Percentiles rank a stretch among this genome's conserved stretches.
Evolutionary conservation across 2,888 invertebrate species (phyloP).

Genomic region (Andrena minutula): DNA sequence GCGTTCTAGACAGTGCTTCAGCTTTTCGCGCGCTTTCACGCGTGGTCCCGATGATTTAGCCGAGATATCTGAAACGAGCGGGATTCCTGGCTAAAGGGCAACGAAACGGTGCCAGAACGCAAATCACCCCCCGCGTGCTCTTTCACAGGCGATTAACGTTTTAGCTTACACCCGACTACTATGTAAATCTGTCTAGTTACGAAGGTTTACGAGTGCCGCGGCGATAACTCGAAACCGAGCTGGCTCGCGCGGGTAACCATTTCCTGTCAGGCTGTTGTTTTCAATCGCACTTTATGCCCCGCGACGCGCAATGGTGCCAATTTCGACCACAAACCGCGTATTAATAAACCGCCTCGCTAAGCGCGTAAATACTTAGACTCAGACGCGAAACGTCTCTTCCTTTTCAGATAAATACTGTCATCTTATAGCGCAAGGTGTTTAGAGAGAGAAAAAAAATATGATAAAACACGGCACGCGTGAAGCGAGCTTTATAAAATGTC

Average conservation of each 20-base stretch:
- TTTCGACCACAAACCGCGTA: slow-evolving; percentile 13
- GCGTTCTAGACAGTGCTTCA: too few relatives aligned
- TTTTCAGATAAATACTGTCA: not conserved
- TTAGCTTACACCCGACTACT: slow-evolving; percentile 27
- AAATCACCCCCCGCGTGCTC: not conserved
- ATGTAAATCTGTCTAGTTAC: slow-evolving; percentile 42
- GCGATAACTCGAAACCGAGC: slow-evolving; percentile 37
- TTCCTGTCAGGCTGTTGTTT: slow-evolving; percentile 27
- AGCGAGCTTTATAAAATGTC: not conserved
- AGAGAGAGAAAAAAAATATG: not conserved
- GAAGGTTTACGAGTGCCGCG: slow-evolving; percentile 26
- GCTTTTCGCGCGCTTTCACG: too few relatives aligned
- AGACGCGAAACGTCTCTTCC: not conserved
- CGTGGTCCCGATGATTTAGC: too few relatives aligned
- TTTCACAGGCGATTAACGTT: slow-evolving; percentile 26
- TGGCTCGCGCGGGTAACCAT: slow-evolving; percentile 29
- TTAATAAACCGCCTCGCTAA: slow-evolving; percentile 29
- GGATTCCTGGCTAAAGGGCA: not conserved
- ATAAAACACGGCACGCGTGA: not conserved
- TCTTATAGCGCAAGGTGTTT: too few relatives aligned
- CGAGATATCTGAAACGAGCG: not conserved
- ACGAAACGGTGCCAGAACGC: slow-evolving; percentile 7
- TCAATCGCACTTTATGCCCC: slow-evolving; percentile 34
- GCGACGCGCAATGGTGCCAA: slow-evolving; percentile 1
- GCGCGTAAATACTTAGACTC: not conserved